phyloP scores from a whole-genome alignment of 53 echinoderm and acorn worm genomes.

The Patiria pectinifera region DNA sequence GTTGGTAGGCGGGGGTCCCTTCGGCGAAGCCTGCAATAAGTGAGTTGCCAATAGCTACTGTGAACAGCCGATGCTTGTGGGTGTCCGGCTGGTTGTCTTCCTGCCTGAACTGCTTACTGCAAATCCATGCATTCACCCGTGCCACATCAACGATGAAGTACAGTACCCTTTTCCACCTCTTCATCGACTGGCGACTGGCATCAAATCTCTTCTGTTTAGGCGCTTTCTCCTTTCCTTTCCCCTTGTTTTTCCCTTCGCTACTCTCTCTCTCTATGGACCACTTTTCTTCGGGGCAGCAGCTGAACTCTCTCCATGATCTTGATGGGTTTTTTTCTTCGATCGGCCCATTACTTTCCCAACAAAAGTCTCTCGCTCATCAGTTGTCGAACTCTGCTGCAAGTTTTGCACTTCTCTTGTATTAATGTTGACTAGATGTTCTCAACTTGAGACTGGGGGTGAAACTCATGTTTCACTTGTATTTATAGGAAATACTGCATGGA shows the following conservation, averaged over 20 bases:
- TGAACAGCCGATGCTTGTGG: no score
- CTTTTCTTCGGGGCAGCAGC: slow-evolving; percentile 43
- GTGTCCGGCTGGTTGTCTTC: no score
- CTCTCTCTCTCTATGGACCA: background rate
- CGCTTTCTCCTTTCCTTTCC: background rate
- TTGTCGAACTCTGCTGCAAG: background rate
- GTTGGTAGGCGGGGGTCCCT: background rate
- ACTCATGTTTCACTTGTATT: background rate
- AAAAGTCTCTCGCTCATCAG: background rate
- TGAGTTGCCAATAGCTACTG: no score
- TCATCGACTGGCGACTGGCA: background rate
- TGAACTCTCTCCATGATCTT: background rate
- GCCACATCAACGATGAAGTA: background rate
- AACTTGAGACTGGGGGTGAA: background rate
- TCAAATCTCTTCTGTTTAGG: background rate
- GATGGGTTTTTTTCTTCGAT: background rate
- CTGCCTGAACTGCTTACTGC: background rate
- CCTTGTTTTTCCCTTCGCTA: background rate
- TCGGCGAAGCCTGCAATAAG: no score
- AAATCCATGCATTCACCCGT: background rate
- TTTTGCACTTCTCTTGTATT: background rate
- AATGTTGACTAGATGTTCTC: background rate
- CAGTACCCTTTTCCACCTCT: background rate
- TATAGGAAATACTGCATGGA: background rate
- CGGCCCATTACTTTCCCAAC: background rate